Base-by-base conservation (phyloP, 2,888 invertebrate genomes). In the Pardosa pseudoannulata region DNA sequence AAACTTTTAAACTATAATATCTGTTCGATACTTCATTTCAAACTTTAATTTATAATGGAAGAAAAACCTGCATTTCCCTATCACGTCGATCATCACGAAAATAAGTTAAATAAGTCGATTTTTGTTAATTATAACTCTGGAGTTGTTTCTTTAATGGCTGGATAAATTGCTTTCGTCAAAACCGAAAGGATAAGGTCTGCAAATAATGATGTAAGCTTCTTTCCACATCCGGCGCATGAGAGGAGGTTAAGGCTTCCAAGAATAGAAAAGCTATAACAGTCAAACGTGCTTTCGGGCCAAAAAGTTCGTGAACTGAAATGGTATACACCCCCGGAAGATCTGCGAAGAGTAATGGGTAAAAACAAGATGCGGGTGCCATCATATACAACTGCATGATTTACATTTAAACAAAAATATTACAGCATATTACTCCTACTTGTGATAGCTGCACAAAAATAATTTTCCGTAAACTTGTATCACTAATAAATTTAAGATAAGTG, bases 301-400 rank as follows among this genome's bases (percentile, higher is more conserved):
- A 50, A 83, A 83, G 83, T 78, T 83, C 83, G 76, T 83, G 83
- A 83, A 83, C 83, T 78, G 83, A 78, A 83, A 78, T 56, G 56
- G 56, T 31, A 27, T 68, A 83, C 73, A 78, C 73, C 62, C 62
- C 36, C 32, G 67, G 56, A 56, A 56, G 23, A 56, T 9, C 6
- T 36, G 5, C 6, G 6, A 9, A 9, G 9, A 5, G 56, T 23
- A 56, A 23, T 16, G 11, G 2, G 2, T 11, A 46, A 46, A 46
- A 23, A 23, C 5, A 23, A 3, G 19, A 23, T 56, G 41, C 67
- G 13, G 65, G 65, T 29, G 27, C 50, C 39, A 32, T 16, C 36
- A 70, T 41, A 28, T 28, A 70, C 11, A 36, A 28, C 9, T 27
- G 27, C 6, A n/a, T 16, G 16, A 16, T n/a, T 19, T n/a, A 16